Evolutionary conservation across 2,797 vertebrate species (phyloP).

Genomic region (Dendrocincla tyrannina): DNA sequence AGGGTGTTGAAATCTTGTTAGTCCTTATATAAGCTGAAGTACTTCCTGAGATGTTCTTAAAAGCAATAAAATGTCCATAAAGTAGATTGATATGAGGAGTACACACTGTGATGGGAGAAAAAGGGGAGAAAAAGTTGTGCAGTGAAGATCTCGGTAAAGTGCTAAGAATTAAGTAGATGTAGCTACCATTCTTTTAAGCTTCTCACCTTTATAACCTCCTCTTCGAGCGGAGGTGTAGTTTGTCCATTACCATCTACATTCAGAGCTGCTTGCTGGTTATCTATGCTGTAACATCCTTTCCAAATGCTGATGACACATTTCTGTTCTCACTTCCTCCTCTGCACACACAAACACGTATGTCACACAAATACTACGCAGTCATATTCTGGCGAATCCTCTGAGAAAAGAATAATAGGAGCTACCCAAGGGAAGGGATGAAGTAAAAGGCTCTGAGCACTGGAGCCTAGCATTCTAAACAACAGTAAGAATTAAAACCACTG

Average conservation of each 20-base stretch:
- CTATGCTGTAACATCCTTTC: background rate
- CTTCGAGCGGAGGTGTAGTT: background rate
- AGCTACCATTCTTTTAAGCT: background rate
- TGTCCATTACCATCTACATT: background rate
- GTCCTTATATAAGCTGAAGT: background rate
- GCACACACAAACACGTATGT: background rate
- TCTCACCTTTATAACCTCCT: background rate
- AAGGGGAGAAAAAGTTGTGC: background rate
- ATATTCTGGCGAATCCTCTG: background rate
- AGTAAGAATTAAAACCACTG: background rate
- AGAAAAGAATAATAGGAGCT: background rate
- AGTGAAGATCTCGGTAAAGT: background rate
- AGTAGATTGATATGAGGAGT: background rate
- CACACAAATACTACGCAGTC: background rate
- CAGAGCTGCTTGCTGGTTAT: background rate
- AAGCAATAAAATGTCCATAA: background rate
- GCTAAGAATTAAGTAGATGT: background rate
- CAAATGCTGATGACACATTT: background rate
- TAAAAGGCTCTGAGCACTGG: background rate
- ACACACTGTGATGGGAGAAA: background rate
- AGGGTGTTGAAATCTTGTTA: background rate
- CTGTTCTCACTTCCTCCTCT: background rate
- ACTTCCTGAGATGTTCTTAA: background rate
- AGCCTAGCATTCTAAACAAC: background rate
- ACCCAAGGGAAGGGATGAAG: background rate